Evolutionary conservation across 2,797 vertebrate genomes (phyloP), one percentile per base, ranked within the genome.

Genomic region (Euthynnus affinis): DNA sequence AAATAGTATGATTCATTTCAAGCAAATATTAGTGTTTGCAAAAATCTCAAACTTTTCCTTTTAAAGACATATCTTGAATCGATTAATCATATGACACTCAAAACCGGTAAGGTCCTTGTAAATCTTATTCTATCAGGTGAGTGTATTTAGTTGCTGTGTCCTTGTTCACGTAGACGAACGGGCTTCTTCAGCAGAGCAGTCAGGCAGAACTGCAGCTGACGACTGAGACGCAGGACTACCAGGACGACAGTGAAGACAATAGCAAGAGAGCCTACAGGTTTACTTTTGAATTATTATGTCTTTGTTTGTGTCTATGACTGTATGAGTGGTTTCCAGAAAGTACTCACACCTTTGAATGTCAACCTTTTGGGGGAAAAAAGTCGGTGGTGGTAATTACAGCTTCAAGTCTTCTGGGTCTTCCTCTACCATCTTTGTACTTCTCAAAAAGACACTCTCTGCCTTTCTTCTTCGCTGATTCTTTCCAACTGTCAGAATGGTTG

Each of bases 191-290:
- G 82, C 97, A 97, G 86, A 94, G 96, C 7, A 88, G 95, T 61
- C 96, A 96, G 51, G 94, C 90, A 68, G 97, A 97, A 17, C 94
- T 99, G 53, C 97, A 97, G 61, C 94, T 99, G 61, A 95, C 94
- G 1, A 56, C 92, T 0, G 96, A 96, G 12, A 90, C 93, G 1
- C 90, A 96, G 59, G 96, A 95, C 25, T 98, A 96, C 92, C 96
- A 98, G 81, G 97, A 98, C 46, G 96, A 97, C 55, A 92, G 92
- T 3, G 98, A 98, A 81, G 98, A 99, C 75, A 96, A 95, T 94
- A 96, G 94, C 91, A 97, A 96, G 69, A 96, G 98, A 90, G 94
- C 96, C 0, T 97, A 99, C 94, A 98, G 97, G 98, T 98, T 23
- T 75, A 79, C 84, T 57, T 55, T 0, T 6, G 4, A 61, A 14